Conservation (phyloP, 2,888 invertebrate species). For the Strigamia maritima region DNA sequence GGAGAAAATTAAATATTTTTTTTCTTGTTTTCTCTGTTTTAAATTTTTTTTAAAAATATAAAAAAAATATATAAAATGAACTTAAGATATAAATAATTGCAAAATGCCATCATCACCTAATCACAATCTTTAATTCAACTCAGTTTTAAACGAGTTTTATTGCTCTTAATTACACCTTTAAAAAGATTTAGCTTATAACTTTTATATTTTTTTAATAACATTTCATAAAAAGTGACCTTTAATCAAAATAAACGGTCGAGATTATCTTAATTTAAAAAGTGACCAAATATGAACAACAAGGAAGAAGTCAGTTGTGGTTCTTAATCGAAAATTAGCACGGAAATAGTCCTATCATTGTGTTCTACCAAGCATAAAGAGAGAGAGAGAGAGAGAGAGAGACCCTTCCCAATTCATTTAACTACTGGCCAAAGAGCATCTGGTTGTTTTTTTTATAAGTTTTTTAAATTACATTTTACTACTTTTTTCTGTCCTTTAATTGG, state of each 20-base stretch:
- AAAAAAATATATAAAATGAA: neutral
- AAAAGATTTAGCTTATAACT: neutral
- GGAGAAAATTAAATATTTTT: neutral
- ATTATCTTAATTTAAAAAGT: neutral
- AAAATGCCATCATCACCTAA: neutral
- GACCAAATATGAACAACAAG: neutral
- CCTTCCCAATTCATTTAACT: conserved; percentile 28
- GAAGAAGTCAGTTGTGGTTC: conserved; percentile 20
- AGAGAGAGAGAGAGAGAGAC: neutral
- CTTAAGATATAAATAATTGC: neutral
- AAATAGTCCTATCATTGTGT: conserved; percentile 12
- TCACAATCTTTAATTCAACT: neutral
- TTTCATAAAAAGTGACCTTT: neutral
- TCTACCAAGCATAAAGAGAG: neutral
- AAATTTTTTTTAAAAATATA: neutral
- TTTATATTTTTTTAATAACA: neutral
- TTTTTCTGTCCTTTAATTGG: neutral
- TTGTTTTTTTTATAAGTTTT: conserved; percentile 17
- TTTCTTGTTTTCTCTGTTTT: no score
- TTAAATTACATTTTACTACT: neutral
- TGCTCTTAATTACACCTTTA: neutral
- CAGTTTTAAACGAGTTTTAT: neutral
- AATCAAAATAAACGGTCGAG: neutral
- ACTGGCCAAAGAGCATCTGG: conserved; percentile 6
- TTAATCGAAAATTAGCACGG: conserved; percentile 11